phyloP scores from a whole-genome alignment of 1,140 invertebrate species.

The Drosophila funebris region DNA sequence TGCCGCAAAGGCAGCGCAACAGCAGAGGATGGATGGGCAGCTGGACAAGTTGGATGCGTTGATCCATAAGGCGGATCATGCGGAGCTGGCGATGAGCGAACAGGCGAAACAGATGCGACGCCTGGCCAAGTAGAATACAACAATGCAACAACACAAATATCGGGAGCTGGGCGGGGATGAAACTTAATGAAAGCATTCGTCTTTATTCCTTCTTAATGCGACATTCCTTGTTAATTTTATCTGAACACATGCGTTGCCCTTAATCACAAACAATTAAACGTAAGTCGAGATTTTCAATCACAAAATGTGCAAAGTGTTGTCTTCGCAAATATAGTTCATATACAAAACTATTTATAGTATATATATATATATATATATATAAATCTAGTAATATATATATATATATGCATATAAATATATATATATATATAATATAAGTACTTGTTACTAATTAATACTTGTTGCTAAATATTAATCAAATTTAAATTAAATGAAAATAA shows the following conservation, averaged over 20 bases:
- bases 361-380: constrained; percentile 9
- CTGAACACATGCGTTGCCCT: constrained; percentile 60
- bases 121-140: constrained; percentile 87
- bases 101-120: constrained; percentile 90
- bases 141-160: too few relatives aligned
- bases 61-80: constrained; percentile 88
- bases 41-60: constrained; percentile 87
- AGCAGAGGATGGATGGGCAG: constrained; percentile 86
- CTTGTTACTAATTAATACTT: constrained; percentile 46
- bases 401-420: background rate
- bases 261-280: constrained; percentile 56
- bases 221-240: constrained; percentile 2
- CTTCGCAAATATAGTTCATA: constrained; percentile 20
- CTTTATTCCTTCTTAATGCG: background rate
- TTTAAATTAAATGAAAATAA: constrained; percentile 24
- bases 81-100: constrained; percentile 87
- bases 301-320: constrained; percentile 40
- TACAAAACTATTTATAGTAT: constrained; percentile 6
- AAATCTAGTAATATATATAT: too few relatives aligned
- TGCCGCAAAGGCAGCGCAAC: constrained; percentile 84
- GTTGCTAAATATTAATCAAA: constrained; percentile 43
- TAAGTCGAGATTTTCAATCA: constrained; percentile 68
- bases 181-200: background rate
- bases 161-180: constrained; percentile 51
- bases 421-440: constrained; percentile 8